Conservation (phyloP, 2,797 vertebrate species). For the Spatula clypeata region DNA sequence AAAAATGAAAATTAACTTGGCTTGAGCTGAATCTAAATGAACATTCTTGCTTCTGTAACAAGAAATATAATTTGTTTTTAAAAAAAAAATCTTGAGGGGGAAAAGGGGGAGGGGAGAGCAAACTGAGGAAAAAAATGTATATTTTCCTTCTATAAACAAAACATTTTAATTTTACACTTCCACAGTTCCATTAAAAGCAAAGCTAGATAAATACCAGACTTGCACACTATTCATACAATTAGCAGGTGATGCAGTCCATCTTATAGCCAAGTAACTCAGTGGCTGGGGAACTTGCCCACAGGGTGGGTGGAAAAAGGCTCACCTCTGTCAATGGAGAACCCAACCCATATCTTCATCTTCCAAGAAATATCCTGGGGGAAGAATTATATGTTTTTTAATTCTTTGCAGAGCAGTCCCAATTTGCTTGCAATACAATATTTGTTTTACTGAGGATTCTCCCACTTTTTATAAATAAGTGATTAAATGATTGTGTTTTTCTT, state of each 20-base stretch:
- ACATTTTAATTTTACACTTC: background rate
- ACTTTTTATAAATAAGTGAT: background rate
- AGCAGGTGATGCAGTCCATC: background rate
- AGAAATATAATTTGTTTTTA: background rate
- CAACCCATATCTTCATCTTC: accelerated
- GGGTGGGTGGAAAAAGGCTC: background rate
- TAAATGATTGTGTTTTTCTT: background rate
- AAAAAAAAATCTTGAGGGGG: background rate
- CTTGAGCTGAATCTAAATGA: background rate
- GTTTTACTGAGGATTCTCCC: background rate
- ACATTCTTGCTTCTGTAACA: background rate
- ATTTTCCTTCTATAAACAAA: background rate
- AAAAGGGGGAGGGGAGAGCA: background rate
- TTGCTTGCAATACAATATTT: background rate
- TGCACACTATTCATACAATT: background rate
- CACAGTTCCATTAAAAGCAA: background rate
- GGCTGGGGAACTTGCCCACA: background rate
- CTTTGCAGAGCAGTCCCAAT: background rate
- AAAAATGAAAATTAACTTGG: background rate
- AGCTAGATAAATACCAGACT: background rate
- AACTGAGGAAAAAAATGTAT: background rate
- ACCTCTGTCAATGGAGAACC: background rate
- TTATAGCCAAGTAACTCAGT: background rate
- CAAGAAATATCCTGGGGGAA: background rate
- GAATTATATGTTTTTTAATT: background rate